Base-by-base conservation (phyloP, 2,113 vertebrate genomes). In the Actenoides hombroni region DNA sequence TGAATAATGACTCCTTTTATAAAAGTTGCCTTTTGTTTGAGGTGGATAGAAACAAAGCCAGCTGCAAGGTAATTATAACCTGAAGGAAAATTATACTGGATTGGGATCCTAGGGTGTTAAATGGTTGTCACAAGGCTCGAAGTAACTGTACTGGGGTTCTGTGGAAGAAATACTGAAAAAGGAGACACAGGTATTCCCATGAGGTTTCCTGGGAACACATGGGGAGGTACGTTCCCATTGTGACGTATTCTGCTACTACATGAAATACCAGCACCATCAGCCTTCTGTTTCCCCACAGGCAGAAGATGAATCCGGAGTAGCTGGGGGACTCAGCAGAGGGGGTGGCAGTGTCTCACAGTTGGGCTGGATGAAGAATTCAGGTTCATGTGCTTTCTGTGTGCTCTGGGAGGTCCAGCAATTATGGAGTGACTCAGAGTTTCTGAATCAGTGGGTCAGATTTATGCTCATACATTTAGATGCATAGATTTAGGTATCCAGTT, bases 11-110 rank as follows among this genome's bases (percentile, higher is more conserved):
- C 59, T 91, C 5, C n/a, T 83, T 89, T 91, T 56, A 39, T 31
- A 68, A 35, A 44, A 65, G 28, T 77, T 1, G 0, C 61, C 51
- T 89, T 88, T 77, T 88, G 23, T 88, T 92, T 69, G 40, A 68
- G 28, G 37, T 61, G 57, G 39, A 35, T 49, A 57, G 83, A 76
- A 91, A 70, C 31, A 84, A 90, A 78, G 56, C 67, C 84, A 88
- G 83, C 59, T 95, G 49, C 40, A 73, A 93, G 54, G 65, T 94
- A 85, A 88, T 95, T 92, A 75, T 61, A 90, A 78, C 65, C 86
- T 69, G 61, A 86, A 84, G 90, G 86, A 77, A 63, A 90, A 46
- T 69, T 16, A 49, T 49, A 33, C 69, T 88, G 44, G 39, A 46
- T 37, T 84, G 26, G 37, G 37, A 91, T 88, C 70, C 65, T 67